phyloP scores from a whole-genome alignment of 2,113 vertebrate species.

The Centropus unirufus region DNA sequence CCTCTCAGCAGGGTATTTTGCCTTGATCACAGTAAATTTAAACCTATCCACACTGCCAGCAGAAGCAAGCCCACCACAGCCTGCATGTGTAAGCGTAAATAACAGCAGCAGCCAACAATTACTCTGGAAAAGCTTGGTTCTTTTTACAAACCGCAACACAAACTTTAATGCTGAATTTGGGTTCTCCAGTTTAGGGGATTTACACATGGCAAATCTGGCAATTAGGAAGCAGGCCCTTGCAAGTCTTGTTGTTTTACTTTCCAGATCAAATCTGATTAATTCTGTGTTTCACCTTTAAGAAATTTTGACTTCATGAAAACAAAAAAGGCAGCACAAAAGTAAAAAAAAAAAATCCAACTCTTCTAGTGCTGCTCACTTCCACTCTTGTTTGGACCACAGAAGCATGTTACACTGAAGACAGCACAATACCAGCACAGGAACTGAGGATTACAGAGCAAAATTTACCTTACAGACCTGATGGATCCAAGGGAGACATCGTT shows the following conservation, averaged over 20 bases:
- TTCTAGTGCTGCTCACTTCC: background rate
- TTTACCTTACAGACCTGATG: background rate
- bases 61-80: background rate
- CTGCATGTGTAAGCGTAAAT: background rate
- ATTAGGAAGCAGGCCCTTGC: background rate
- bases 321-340: background rate
- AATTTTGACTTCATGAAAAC: background rate
- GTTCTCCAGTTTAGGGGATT: background rate
- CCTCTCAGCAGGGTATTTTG: conserved; percentile 16
- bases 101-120: background rate
- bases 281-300: background rate
- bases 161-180: background rate
- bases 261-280: background rate
- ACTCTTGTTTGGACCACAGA: background rate
- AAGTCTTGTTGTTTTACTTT: background rate
- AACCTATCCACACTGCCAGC: background rate
- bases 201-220: background rate
- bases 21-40: conserved; percentile 14
- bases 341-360: background rate
- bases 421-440: background rate
- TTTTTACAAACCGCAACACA: conserved; percentile 2
- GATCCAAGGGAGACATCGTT: background rate
- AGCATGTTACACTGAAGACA: background rate
- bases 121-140: background rate
- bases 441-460: background rate